A percentile compares a stretch with the other conserved stretches of the same genome.
Evolutionary conservation across 2,797 vertebrate genomes (phyloP).

Genomic region (Enteromius mattozi): DNA sequence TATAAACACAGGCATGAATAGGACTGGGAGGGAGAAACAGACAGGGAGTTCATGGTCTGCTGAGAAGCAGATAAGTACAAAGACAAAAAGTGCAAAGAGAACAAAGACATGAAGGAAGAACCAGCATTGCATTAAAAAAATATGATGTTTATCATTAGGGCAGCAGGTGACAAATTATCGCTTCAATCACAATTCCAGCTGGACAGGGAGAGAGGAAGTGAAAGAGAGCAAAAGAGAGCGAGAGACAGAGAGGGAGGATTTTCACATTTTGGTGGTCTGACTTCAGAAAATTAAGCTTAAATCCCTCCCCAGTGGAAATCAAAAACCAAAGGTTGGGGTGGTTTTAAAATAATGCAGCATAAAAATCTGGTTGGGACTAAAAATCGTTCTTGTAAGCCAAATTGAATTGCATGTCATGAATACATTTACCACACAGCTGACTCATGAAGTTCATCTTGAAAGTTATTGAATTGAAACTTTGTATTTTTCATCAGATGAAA

Average conservation of each 20-base stretch:
- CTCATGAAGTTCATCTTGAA: neutral
- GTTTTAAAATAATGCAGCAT: neutral
- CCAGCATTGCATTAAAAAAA: slow-evolving; percentile 20
- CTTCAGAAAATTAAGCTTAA: neutral
- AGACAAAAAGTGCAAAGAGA: neutral
- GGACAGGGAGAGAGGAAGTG: slow-evolving; percentile 18
- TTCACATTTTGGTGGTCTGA: neutral
- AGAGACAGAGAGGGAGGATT: slow-evolving; percentile 4
- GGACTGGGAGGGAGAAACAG: neutral
- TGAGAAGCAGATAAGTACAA: slow-evolving; percentile 21
- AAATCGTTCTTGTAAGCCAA: neutral
- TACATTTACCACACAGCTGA: neutral
- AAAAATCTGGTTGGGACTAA: neutral
- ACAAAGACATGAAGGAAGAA: slow-evolving; percentile 19
- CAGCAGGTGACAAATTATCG: slow-evolving; percentile 34
- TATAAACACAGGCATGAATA: neutral
- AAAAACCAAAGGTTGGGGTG: neutral
- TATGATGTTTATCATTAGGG: slow-evolving; percentile 23
- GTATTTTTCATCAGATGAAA: neutral
- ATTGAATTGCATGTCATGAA: neutral
- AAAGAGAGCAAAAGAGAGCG: neutral
- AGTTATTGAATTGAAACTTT: neutral
- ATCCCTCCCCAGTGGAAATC: neutral
- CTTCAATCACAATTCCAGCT: slow-evolving; percentile 8
- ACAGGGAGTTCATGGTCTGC: slow-evolving; percentile 1